Evolutionary conservation across 2,113 vertebrate species (phyloP).

Genomic region (Eublepharis macularius): DNA sequence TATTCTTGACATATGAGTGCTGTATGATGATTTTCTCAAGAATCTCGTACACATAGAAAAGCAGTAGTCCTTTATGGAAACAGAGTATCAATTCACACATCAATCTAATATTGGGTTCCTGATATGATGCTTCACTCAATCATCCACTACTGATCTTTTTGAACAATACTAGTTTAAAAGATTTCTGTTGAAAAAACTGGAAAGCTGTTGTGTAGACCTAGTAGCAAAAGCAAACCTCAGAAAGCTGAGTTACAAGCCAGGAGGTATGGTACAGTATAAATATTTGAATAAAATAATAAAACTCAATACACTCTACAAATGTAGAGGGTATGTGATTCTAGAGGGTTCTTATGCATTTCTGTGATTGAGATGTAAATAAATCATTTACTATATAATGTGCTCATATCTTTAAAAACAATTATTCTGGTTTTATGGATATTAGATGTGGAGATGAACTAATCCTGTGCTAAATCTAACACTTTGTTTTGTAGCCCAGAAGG

Average conservation of each 20-base stretch:
- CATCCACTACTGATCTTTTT: background rate
- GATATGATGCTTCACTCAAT: background rate
- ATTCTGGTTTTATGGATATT: background rate
- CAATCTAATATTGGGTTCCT: background rate
- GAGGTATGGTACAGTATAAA: too few relatives aligned
- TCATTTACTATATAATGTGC: background rate
- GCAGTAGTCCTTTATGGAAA: background rate
- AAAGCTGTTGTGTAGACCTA: background rate
- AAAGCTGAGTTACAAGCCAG: background rate
- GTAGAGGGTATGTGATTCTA: background rate
- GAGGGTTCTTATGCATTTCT: background rate
- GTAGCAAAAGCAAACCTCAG: background rate
- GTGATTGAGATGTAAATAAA: background rate
- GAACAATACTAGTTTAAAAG: background rate
- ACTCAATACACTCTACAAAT: background rate
- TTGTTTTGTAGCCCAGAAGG: conserved; percentile 73
- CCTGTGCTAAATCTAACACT: conserved; percentile 17
- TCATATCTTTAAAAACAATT: background rate
- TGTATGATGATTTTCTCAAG: background rate
- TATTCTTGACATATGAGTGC: background rate
- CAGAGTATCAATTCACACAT: background rate
- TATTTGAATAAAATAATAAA: too few relatives aligned
- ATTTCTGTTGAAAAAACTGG: background rate
- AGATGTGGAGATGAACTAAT: background rate
- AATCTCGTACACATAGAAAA: background rate